Conservation (phyloP, 2,888 invertebrate genomes). For the Panorpa germanica region DNA sequence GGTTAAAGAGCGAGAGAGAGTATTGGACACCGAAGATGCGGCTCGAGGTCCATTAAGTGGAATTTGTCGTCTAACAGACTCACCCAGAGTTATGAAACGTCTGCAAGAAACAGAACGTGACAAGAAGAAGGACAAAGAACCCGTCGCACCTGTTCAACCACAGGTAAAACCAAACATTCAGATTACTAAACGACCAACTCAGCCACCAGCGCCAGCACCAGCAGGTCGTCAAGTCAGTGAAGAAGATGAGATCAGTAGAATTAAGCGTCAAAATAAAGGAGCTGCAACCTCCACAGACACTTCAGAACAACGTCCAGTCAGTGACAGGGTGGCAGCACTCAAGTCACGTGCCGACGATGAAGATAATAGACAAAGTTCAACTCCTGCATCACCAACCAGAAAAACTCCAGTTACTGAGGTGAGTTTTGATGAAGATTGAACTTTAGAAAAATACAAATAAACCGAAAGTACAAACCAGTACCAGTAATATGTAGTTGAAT, state of each 20-base stretch:
- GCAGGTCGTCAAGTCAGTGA: conserved; percentile 66
- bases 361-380: conserved; percentile 34
- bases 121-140: conserved; percentile 60
- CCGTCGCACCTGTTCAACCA: conserved; percentile 33
- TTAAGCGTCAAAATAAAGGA: conserved; percentile 71
- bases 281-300: conserved; percentile 34
- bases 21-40: conserved; percentile 78
- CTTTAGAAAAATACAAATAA: too few relatives aligned
- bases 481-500: too few relatives aligned
- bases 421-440: conserved; percentile 42
- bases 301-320: conserved; percentile 28
- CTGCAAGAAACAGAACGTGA: conserved; percentile 61
- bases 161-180: conserved; percentile 31
- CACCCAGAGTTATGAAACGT: conserved; percentile 75
- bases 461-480: too few relatives aligned
- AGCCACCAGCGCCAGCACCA: conserved; percentile 32
- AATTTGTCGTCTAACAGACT: conserved; percentile 71
- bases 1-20: conserved; percentile 48
- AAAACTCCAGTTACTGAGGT: conserved; percentile 59
- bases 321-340: conserved; percentile 27
- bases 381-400: conserved; percentile 38
- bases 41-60: conserved; percentile 75
- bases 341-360: conserved; percentile 29
- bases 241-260: conserved; percentile 74
- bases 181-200: conserved; percentile 26